phyloP scores from a whole-genome alignment of 2,797 vertebrate genomes.

The Micrastur ruficollis region DNA sequence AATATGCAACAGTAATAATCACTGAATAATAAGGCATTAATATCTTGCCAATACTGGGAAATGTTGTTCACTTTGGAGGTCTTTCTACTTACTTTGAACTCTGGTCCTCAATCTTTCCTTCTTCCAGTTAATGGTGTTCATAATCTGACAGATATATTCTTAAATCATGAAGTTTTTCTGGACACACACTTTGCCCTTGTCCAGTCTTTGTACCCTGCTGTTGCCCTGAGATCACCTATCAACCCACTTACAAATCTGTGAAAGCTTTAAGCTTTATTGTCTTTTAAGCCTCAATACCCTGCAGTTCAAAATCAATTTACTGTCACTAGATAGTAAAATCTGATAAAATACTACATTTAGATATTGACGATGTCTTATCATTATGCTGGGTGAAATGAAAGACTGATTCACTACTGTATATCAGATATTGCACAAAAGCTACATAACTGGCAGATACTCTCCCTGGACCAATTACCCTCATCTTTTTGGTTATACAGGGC shows the following conservation, averaged over 20 bases:
- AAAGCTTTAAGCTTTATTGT: background rate
- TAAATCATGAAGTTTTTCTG: background rate
- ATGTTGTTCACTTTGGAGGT: background rate
- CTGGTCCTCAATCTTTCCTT: background rate
- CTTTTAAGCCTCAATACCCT: background rate
- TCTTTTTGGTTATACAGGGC: background rate
- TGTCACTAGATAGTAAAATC: background rate
- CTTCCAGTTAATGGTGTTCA: background rate
- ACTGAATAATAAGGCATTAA: background rate
- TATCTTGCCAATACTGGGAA: background rate
- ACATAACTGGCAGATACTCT: background rate
- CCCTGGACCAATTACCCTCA: background rate
- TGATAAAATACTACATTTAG: background rate
- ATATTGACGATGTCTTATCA: background rate
- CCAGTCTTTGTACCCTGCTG: background rate
- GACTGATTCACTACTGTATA: background rate
- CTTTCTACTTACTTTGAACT: background rate
- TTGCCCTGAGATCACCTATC: background rate
- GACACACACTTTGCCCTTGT: background rate
- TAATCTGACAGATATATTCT: background rate
- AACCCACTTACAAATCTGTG: background rate
- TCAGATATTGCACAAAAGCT: background rate
- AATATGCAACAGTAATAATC: background rate
- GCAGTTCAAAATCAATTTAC: constrained; percentile 2
- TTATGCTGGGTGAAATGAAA: background rate